These are phyloP conservation scores for Biston betularia DNA, from an alignment of 2,888 invertebrate species.

Conservation along the genomic window DNA sequence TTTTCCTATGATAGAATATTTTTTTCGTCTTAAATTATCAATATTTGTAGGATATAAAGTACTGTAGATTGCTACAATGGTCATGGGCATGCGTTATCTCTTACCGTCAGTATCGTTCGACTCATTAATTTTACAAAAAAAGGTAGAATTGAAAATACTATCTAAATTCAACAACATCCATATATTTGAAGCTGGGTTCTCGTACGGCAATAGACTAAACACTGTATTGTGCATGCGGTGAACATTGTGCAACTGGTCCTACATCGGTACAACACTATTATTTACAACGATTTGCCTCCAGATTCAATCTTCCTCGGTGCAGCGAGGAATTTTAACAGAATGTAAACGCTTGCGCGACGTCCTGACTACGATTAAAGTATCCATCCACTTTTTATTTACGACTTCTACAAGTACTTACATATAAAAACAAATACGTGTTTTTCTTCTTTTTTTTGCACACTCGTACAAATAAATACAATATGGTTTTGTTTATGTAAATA, in stretches of 20 bases:
- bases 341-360: slow-evolving; percentile 24
- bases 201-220: slow-evolving; percentile 33
- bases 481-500: too few species aligned
- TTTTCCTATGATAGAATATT: not conserved
- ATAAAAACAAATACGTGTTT: not conserved
- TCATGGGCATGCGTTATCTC: too few species aligned
- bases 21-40: too few species aligned
- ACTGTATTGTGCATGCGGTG: slow-evolving; percentile 35
- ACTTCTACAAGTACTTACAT: not conserved
- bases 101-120: too few species aligned
- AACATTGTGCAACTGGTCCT: slow-evolving; percentile 40
- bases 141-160: slow-evolving; percentile 26
- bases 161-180: slow-evolving; percentile 24
- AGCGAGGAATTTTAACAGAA: slow-evolving; percentile 40
- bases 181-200: slow-evolving; percentile 34
- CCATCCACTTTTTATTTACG: not conserved
- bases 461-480: too few species aligned
- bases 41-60: too few species aligned
- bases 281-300: slow-evolving; percentile 36
- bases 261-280: slow-evolving; percentile 29
- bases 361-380: slow-evolving; percentile 9
- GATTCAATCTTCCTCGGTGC: slow-evolving; percentile 34
- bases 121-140: too few species aligned
- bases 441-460: not conserved
- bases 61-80: too few species aligned